phyloP scores from a whole-genome alignment of 2,888 invertebrate genomes.

The Syritta pipiens region DNA sequence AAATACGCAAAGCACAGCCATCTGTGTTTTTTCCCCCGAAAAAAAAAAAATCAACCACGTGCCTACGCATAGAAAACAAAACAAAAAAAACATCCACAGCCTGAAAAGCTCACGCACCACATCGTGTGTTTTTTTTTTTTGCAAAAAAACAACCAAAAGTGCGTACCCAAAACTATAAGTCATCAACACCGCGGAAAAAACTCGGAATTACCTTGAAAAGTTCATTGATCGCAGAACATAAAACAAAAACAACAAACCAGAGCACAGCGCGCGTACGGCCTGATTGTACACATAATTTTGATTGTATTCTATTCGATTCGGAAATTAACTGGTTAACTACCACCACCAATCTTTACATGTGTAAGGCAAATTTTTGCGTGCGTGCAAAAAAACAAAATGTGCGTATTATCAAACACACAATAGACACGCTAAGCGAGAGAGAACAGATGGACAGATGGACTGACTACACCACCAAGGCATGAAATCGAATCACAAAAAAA shows the following conservation, averaged over 20 bases:
- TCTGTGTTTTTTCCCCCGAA: slow-evolving; percentile 8
- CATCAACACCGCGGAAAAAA: slow-evolving; percentile 33
- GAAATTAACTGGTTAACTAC: slow-evolving; percentile 1
- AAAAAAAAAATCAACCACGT: no score
- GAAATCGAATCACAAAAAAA: no score
- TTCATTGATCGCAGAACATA: slow-evolving; percentile 45
- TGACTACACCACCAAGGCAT: no score
- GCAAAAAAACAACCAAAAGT: background rate
- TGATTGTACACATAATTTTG: background rate
- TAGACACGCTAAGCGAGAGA: background rate
- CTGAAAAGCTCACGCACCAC: slow-evolving; percentile 8
- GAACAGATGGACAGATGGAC: background rate
- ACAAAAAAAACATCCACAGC: slow-evolving; percentile 1
- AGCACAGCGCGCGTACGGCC: background rate
- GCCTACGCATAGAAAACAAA: slow-evolving; percentile 32
- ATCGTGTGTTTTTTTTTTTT: no score
- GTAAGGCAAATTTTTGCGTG: background rate
- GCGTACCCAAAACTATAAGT: slow-evolving; percentile 25
- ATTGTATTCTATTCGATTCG: slow-evolving; percentile 19
- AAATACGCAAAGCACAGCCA: background rate
- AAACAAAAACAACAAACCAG: slow-evolving; percentile 17
- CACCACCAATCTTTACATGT: background rate
- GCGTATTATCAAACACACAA: background rate
- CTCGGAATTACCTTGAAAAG: slow-evolving; percentile 33
- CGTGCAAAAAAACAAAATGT: slow-evolving; percentile 33